Conservation (phyloP, 2,888 invertebrate species). For the Neelides folsomi region DNA sequence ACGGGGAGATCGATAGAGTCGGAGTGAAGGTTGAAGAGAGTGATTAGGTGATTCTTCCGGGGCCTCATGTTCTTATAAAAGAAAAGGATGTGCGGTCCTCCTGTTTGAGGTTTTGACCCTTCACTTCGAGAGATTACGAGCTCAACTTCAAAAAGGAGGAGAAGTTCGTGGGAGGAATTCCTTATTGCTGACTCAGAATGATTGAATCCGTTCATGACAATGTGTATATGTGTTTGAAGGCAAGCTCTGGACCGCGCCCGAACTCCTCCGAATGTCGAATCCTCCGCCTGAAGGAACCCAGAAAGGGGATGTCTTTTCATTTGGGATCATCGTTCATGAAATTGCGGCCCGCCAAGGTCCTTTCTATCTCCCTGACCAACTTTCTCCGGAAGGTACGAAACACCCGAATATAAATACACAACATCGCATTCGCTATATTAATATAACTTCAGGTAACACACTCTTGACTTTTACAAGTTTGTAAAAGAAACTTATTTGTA, state of each 20-base stretch:
- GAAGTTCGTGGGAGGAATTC: conserved; percentile 4
- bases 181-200: background rate
- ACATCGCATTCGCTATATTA: too few species aligned
- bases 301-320: conserved; percentile 90
- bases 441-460: too few species aligned
- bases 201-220: background rate
- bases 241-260: conserved; percentile 83
- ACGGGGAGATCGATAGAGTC: too few species aligned
- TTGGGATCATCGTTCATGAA: conserved; percentile 87
- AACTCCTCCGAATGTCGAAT: conserved; percentile 57
- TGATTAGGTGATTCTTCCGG: too few species aligned
- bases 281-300: conserved; percentile 58
- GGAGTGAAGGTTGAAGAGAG: too few species aligned
- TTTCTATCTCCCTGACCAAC: conserved; percentile 55
- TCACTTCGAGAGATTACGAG: too few species aligned
- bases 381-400: conserved; percentile 26
- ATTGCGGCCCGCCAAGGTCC: conserved; percentile 77
- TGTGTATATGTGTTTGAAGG: conserved; percentile 43
- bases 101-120: too few species aligned
- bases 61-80: too few species aligned
- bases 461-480: too few species aligned
- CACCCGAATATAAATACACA: too few species aligned
- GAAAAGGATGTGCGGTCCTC: too few species aligned
- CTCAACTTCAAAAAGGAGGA: background rate
- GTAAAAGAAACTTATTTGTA: too few species aligned